phyloP scores from a whole-genome alignment of 2,113 vertebrate genomes.

The Actenoides lindsayi region DNA sequence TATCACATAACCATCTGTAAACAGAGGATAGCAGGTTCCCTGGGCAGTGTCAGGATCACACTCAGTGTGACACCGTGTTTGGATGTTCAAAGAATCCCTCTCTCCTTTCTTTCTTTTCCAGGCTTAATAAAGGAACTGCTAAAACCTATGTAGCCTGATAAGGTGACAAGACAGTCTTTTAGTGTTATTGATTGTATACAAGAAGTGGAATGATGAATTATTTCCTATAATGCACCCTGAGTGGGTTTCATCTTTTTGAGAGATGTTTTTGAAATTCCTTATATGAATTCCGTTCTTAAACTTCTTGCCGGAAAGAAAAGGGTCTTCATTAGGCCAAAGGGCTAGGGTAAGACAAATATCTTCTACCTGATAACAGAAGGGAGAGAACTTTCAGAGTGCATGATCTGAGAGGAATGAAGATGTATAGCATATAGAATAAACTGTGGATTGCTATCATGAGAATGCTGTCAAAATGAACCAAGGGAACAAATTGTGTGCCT shows the following conservation, averaged over 20 bases:
- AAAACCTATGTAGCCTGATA: constrained; percentile 75
- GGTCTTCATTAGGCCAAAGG: not conserved
- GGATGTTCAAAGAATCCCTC: constrained; percentile 72
- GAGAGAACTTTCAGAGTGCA: not conserved
- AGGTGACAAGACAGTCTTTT: constrained; percentile 76
- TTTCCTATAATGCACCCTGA: constrained; percentile 45
- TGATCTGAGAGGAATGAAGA: not conserved
- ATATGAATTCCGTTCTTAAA: constrained; percentile 25
- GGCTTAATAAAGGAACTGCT: constrained; percentile 79
- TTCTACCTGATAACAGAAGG: constrained; percentile 19
- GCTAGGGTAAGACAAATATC: not conserved
- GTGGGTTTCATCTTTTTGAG: constrained; percentile 50
- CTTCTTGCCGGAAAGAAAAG: constrained; percentile 54
- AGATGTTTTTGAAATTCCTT: constrained; percentile 12
- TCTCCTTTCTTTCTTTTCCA: constrained; percentile 67
- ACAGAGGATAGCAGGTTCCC: constrained; percentile 69
- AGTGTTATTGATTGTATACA: constrained; percentile 81
- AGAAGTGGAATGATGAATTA: constrained; percentile 71
- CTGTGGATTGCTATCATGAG: not conserved
- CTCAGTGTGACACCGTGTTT: constrained; percentile 80
- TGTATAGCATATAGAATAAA: constrained; percentile 14
- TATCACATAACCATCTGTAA: constrained; percentile 78
- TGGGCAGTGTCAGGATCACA: constrained; percentile 76
- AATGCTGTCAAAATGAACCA: not conserved
- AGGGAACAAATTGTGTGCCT: not conserved